A percentile compares a stretch with the other conserved stretches of the same genome.
These are phyloP conservation scores for Stercorarius parasiticus DNA, from an alignment of 2,113 vertebrate species.

Conservation along the genomic window DNA sequence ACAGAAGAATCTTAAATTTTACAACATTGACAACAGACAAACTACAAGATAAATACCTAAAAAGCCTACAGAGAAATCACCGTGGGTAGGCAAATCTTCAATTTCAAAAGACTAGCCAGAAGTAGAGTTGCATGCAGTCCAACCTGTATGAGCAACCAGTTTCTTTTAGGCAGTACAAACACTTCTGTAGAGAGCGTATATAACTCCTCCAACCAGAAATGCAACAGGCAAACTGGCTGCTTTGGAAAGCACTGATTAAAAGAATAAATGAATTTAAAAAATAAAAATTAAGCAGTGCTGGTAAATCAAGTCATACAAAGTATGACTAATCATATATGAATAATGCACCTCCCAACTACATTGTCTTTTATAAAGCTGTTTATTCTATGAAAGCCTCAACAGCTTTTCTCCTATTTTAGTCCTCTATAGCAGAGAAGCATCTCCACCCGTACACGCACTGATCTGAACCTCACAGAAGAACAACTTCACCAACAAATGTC, in stretches of 20 bases:
- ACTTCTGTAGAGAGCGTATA: not conserved
- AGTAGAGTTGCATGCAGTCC: not conserved
- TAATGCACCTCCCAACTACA: not conserved
- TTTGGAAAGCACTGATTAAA: not conserved
- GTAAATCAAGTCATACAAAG: not conserved
- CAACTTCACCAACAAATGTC: not conserved
- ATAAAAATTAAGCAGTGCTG: not conserved
- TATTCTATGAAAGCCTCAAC: not conserved
- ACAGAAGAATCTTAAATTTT: not conserved
- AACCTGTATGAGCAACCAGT: not conserved
- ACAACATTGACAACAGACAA: not conserved
- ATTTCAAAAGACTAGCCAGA: not conserved
- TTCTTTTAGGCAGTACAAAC: not conserved
- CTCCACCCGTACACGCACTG: rapidly evolving
- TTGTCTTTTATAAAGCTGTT: not conserved
- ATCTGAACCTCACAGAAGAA: not conserved
- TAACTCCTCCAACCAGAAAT: not conserved
- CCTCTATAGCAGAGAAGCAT: not conserved
- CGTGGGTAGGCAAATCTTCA: not conserved
- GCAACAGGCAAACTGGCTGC: not conserved
- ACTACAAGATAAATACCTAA: not conserved
- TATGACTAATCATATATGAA: not conserved
- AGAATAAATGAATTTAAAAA: not conserved
- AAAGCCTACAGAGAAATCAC: not conserved
- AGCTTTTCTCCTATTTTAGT: not conserved